phyloP scores from a whole-genome alignment of 2,113 vertebrate genomes.

The Perca fluviatilis region DNA sequence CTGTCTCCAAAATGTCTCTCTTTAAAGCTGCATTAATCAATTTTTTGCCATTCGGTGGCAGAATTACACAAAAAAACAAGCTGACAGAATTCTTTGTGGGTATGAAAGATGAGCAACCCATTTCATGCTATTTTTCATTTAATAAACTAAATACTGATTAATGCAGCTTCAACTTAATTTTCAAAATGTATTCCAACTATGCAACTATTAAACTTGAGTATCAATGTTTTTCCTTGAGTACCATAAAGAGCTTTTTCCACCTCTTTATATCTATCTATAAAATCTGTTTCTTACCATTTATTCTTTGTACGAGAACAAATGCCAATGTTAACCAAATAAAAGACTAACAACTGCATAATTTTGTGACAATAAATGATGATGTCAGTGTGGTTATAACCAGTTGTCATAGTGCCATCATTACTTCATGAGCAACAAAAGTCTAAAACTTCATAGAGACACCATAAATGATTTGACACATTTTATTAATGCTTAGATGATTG shows the following conservation, averaged over 20 bases:
- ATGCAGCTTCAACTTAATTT: neutral
- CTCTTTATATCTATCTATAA: neutral
- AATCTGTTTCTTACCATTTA: neutral
- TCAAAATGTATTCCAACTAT: neutral
- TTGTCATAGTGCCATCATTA: neutral
- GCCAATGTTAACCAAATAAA: conserved; percentile 52
- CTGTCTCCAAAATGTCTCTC: neutral
- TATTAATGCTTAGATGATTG: neutral
- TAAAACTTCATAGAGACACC: neutral
- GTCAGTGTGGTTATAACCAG: neutral
- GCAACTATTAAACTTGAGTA: neutral
- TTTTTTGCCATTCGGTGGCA: neutral
- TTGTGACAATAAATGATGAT: neutral
- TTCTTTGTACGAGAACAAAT: neutral
- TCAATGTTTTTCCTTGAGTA: neutral
- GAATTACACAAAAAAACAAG: neutral
- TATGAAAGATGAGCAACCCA: neutral
- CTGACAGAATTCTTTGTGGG: neutral
- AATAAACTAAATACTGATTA: neutral
- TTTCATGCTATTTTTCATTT: neutral
- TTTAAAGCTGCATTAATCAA: neutral
- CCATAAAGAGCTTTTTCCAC: neutral
- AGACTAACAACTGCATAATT: neutral
- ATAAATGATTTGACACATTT: neutral
- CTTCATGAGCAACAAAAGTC: neutral